Percentiles rank a stretch among this genome's conserved stretches.
These are phyloP conservation scores for Dryobotodes eremita DNA, from an alignment of 2,888 invertebrate genomes.

Conservation along the genomic window DNA sequence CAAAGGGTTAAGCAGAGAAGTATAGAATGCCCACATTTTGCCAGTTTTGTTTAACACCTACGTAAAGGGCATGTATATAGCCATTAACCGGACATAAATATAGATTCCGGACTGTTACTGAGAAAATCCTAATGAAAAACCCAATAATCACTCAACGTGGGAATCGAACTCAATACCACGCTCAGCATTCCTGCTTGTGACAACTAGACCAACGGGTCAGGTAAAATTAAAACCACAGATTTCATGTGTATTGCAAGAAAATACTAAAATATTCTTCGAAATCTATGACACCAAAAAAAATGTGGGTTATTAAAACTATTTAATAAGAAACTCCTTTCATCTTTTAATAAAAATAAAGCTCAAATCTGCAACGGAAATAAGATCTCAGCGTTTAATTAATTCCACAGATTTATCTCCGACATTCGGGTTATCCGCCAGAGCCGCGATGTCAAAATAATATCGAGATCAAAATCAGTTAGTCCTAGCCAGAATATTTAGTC, in stretches of 20 bases:
- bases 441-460: slow-evolving; percentile 33
- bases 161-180: neutral
- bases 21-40: neutral
- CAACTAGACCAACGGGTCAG: neutral
- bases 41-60: neutral
- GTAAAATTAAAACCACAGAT: neutral
- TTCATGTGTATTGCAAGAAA: neutral
- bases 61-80: neutral
- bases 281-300: slow-evolving; percentile 1
- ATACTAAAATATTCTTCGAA: neutral
- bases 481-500: slow-evolving; percentile 12
- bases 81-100: neutral
- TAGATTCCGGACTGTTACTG: neutral
- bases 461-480: slow-evolving; percentile 46
- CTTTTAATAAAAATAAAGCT: slow-evolving; percentile 36
- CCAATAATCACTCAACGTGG: neutral
- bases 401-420: slow-evolving; percentile 9
- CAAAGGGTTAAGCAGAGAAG: neutral
- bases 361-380: slow-evolving; percentile 36
- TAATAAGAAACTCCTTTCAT: slow-evolving; percentile 34
- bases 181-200: neutral
- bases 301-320: slow-evolving; percentile 15
- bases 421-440: slow-evolving; percentile 34
- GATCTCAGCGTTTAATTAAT: slow-evolving; percentile 50
- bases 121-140: neutral